Evolutionary conservation across 2,113 vertebrate genomes (phyloP).

Genomic region (Barbus barbus): DNA sequence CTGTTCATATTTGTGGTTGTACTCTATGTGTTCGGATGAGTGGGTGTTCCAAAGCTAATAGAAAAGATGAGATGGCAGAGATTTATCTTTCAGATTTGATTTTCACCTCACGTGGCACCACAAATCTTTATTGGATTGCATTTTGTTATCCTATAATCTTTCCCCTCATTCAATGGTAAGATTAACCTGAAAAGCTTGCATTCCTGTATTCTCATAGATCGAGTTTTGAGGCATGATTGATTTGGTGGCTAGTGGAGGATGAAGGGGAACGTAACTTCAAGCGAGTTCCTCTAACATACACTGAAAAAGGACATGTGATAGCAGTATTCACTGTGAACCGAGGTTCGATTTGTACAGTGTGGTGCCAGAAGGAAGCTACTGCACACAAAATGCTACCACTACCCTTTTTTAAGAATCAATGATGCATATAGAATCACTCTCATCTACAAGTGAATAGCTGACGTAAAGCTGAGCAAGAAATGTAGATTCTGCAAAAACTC

Average conservation of each 20-base stretch:
- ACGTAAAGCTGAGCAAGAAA: neutral
- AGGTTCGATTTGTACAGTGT: neutral
- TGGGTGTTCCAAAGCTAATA: slow-evolving; percentile 13
- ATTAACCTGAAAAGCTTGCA: slow-evolving; percentile 24
- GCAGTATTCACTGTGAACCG: neutral
- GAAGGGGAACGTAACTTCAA: slow-evolving; percentile 23
- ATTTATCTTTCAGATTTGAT: slow-evolving; percentile 36
- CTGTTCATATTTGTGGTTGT: slow-evolving; percentile 37
- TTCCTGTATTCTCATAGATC: slow-evolving; percentile 13
- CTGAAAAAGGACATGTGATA: neutral
- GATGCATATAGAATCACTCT: slow-evolving; percentile 4
- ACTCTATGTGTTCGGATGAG: slow-evolving; percentile 32
- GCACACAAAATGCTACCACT: slow-evolving; percentile 3
- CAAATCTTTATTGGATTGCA: slow-evolving; percentile 44
- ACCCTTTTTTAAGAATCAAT: slow-evolving; percentile 6
- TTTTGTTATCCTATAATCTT: slow-evolving; percentile 45
- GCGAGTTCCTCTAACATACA: neutral
- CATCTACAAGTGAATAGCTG: neutral
- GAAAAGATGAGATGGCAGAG: slow-evolving; percentile 25
- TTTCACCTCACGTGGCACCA: slow-evolving; percentile 33
- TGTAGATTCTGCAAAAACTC: slow-evolving; percentile 1
- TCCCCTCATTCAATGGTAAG: slow-evolving; percentile 34
- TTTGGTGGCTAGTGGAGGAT: slow-evolving; percentile 9
- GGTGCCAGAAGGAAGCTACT: neutral
- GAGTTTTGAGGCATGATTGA: neutral